Evolutionary conservation across 1,140 invertebrate genomes (phyloP).

Genomic region (Wiebesia pumilae): DNA sequence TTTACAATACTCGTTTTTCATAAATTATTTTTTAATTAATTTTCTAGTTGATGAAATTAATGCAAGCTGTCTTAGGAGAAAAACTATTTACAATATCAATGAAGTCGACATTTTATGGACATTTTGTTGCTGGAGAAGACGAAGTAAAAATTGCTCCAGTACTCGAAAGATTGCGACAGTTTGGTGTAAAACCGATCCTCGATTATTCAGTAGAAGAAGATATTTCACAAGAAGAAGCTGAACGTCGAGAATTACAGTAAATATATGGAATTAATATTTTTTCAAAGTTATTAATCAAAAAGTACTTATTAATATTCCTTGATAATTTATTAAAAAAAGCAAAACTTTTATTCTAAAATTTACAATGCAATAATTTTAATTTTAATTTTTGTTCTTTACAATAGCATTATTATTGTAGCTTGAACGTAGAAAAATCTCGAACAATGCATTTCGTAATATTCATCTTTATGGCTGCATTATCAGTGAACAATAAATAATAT

Average conservation of each 20-base stretch:
- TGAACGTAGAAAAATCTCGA: no score
- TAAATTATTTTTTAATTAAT: constrained; percentile 56
- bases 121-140: constrained; percentile 98
- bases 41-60: constrained; percentile 91
- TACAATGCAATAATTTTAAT: no score
- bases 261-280: constrained; percentile 65
- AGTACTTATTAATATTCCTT: no score
- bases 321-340: no score
- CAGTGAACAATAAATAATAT: no score
- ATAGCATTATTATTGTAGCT: no score
- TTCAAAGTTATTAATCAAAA: background rate
- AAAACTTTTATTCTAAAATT: no score
- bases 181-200: constrained; percentile 98
- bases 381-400: no score
- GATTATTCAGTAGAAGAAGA: constrained; percentile 99
- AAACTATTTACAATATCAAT: constrained; percentile 90
- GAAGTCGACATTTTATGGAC: constrained; percentile 97
- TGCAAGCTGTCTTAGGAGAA: constrained; percentile 88
- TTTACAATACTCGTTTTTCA: no score
- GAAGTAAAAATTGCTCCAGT: constrained; percentile 90
- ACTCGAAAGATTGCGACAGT: constrained; percentile 88
- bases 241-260: constrained; percentile 93
- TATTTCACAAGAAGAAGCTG: constrained; percentile 91
- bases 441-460: no score
- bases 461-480: no score